Evolutionary conservation across 2,797 vertebrate genomes (phyloP), one percentile per base, ranked within the genome.

Genomic region (Microctenopoma lineatum): DNA sequence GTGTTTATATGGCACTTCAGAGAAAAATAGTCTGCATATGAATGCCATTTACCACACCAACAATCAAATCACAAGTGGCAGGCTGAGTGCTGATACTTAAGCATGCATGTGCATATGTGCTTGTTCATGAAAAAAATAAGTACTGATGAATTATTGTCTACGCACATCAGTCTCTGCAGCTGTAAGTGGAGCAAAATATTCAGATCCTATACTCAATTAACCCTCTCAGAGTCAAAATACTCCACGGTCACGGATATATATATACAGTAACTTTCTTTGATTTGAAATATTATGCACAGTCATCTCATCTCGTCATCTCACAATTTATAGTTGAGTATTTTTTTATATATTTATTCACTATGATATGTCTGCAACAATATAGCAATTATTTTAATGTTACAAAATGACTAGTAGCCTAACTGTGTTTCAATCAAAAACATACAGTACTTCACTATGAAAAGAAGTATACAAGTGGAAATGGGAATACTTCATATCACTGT

Each of bases 1-100:
- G 76, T 73, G 73, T 82, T 87, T 76, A 55, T 57, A 21, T 69
- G 62, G 67, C 52, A 56, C 51, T 84, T 63, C 42, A 76, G 52
- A 3, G 27, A 26, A 44, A 72, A 14, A 25, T 12, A 12, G 36
- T 68, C 55, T 75, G 69, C 56, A 83, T 78, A 45, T 44, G 48
- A 80, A 85, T 46, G 13, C 6, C 27, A 48, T n/a, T 2, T 2
- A 64, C 54, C 51, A 51, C 2, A 5, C 26, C 3, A 50, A 59
- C 26, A 47, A 50, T 41, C 25, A 56, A 27, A 58, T 70, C 11
- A 59, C 45, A 53, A 39, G 26, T 29, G 45, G 44, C 14, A 2
- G 15, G 39, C 14, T 39, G 1, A 50, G 34, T 10, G 38, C 21
- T 45, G 15, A 74, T 44, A 47, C 36, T 75, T 59, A 44, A 56